Evolutionary conservation across 2,888 invertebrate species (phyloP), one percentile per base, ranked within the genome.

Genomic region (Caenorhabditis sp.): DNA sequence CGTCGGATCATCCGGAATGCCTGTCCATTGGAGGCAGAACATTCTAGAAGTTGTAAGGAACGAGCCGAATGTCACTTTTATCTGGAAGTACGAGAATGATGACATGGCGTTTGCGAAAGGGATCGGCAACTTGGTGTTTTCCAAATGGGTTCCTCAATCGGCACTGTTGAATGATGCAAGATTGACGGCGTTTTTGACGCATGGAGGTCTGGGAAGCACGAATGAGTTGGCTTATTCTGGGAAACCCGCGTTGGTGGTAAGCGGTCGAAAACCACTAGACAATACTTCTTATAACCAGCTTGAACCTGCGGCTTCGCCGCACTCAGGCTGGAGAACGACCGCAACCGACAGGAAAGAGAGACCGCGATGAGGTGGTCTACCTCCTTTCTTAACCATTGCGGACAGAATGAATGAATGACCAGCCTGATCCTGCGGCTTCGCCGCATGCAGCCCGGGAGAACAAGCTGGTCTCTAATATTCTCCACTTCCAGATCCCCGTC

Each of bases 21-120:
- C 80, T 0, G 44, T 13, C 8, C 26, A 24, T 0, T 80, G 80
- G 80, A 72, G 62, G 65, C 50, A 13, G 40, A 40, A 40, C 13
- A 8, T 40, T 40, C 40, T 40, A 13, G 40, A 40, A 2, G 40
- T 40, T 8, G 13, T 40, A 11, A 40, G 47, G 2, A 65, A 62
- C 15, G 51, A 68, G 18, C 4, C 61, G 2, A 44, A 80, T 58
- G 60, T 76, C 32, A 80, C 80, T 3, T 83, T 83, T 47, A 80
- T 83, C 35, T 83, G 82, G 82, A 83, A 83, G 18, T 83, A 83
- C 35, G 82, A 83, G 64, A 60, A 61, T 6, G 62, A 71, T 32
- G 77, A 81, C 40, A 13, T 58, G 0, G 2, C 26, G 58, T 80
- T 68, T 55, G 69, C 81, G 0, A 37, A 65, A n/a, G 61, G 61